phyloP scores from a whole-genome alignment of 2,113 vertebrate species.

The Pomatorhinus ruficollis region DNA sequence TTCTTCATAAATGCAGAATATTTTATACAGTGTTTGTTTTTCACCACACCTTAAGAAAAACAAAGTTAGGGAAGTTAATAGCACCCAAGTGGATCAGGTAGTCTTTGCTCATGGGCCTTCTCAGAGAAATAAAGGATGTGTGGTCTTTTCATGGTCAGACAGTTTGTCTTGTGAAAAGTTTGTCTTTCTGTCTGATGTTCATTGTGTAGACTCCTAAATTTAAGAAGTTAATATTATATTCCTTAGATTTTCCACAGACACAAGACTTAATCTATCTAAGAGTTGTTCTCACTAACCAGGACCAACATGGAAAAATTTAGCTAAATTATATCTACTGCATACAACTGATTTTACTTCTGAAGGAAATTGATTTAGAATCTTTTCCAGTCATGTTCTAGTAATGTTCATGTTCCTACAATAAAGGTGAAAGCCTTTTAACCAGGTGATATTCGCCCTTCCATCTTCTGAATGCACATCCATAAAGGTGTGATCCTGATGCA shows the following conservation, averaged over 20 bases:
- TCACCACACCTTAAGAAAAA: neutral
- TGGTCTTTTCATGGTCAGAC: neutral
- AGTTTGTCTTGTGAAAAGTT: neutral
- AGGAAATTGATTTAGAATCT: neutral
- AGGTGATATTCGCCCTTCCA: fast-evolving
- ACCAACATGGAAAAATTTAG: neutral
- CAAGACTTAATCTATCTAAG: neutral
- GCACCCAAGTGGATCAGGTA: neutral
- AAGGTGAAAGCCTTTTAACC: neutral
- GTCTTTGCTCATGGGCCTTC: neutral
- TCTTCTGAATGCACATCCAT: neutral
- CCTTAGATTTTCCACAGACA: neutral
- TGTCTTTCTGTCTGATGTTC: neutral
- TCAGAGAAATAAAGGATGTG: neutral
- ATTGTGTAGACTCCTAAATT: neutral
- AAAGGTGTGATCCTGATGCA: neutral
- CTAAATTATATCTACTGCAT: neutral
- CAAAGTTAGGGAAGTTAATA: neutral
- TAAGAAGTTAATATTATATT: neutral
- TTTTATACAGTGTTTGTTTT: neutral
- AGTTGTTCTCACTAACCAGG: neutral
- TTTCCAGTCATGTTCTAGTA: neutral
- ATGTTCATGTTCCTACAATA: neutral
- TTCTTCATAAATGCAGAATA: neutral
- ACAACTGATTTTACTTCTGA: neutral